phyloP scores from a whole-genome alignment of 2,888 invertebrate genomes.

The Cabera pusaria region DNA sequence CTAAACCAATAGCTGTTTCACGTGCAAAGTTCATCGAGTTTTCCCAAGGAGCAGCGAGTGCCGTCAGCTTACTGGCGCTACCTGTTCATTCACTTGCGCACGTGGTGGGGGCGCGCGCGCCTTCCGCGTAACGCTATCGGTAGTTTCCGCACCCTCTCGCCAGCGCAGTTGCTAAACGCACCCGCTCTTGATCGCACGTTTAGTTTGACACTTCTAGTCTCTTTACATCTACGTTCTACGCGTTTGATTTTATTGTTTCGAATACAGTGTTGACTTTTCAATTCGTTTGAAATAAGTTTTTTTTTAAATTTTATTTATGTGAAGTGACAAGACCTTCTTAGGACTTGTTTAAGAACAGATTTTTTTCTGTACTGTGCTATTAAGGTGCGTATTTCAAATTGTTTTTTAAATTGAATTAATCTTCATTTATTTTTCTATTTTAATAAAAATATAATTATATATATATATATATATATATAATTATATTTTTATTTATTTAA shows the following conservation, averaged over 20 bases:
- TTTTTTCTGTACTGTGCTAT: constrained; percentile 23
- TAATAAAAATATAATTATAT: background rate
- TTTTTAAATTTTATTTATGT: constrained; percentile 15
- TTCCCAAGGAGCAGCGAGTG: constrained; percentile 35
- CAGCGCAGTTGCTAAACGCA: constrained; percentile 79
- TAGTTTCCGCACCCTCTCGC: constrained; percentile 79
- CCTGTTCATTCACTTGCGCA: constrained; percentile 73
- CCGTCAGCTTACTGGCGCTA: constrained; percentile 64
- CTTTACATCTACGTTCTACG: constrained; percentile 42
- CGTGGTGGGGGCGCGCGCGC: constrained; percentile 71
- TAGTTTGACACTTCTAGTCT: constrained; percentile 65
- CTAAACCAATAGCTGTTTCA: constrained; percentile 27
- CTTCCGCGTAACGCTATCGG: constrained; percentile 82
- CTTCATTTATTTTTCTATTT: background rate
- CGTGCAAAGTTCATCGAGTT: constrained; percentile 33
- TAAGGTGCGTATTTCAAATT: constrained; percentile 50
- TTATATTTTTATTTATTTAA: no score
- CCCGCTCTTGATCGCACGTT: constrained; percentile 77
- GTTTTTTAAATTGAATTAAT: no score
- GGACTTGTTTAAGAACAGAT: constrained; percentile 8
- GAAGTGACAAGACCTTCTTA: constrained; percentile 18
- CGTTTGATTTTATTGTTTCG: constrained; percentile 35
- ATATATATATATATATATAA: no score
- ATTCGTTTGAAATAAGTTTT: constrained; percentile 7
- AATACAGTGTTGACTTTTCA: constrained; percentile 28